These are phyloP conservation scores for Nibea albiflora DNA, from an alignment of 2,113 vertebrate species.

Conservation along the genomic window DNA sequence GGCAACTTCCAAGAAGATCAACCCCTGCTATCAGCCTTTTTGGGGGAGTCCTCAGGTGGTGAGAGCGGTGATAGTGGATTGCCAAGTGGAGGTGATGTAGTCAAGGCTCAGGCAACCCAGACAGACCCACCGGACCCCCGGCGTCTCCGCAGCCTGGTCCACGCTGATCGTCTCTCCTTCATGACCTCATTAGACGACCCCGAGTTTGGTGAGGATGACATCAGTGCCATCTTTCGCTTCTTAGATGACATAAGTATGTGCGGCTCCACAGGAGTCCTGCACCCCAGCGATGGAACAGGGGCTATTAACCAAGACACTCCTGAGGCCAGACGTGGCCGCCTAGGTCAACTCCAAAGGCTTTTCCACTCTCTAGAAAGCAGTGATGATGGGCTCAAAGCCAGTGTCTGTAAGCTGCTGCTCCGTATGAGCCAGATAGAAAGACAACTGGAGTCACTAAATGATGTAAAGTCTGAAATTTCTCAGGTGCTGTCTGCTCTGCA, in stretches of 20 bases:
- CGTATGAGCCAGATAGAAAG: constrained; percentile 95
- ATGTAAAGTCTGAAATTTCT: constrained; percentile 93
- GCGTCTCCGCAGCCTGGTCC: constrained; percentile 85
- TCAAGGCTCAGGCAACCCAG: constrained; percentile 91
- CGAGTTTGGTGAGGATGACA: constrained; percentile 92
- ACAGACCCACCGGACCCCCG: constrained; percentile 89
- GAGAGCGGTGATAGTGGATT: constrained; percentile 73
- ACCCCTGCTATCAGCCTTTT: constrained; percentile 65
- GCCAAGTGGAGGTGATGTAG: constrained; percentile 72
- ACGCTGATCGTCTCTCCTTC: constrained; percentile 85
- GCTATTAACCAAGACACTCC: constrained; percentile 83
- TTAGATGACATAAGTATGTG: constrained; percentile 97
- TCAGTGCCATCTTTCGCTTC: constrained; percentile 97
- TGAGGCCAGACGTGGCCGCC: constrained; percentile 85
- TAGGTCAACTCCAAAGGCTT: constrained; percentile 85
- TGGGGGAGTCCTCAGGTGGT: constrained; percentile 71
- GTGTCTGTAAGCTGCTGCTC: constrained; percentile 92
- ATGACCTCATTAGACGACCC: constrained; percentile 95
- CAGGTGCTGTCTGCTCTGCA: constrained; percentile 93
- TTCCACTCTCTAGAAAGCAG: constrained; percentile 84
- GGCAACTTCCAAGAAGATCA: constrained; percentile 65
- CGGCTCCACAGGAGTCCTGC: constrained; percentile 92
- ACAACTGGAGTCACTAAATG: constrained; percentile 93
- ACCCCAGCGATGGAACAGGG: constrained; percentile 85
- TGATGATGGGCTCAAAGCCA: constrained; percentile 91